These are phyloP conservation scores for Saccostrea glomerata DNA, from an alignment of 1,140 invertebrate genomes.

Conservation along the genomic window DNA sequence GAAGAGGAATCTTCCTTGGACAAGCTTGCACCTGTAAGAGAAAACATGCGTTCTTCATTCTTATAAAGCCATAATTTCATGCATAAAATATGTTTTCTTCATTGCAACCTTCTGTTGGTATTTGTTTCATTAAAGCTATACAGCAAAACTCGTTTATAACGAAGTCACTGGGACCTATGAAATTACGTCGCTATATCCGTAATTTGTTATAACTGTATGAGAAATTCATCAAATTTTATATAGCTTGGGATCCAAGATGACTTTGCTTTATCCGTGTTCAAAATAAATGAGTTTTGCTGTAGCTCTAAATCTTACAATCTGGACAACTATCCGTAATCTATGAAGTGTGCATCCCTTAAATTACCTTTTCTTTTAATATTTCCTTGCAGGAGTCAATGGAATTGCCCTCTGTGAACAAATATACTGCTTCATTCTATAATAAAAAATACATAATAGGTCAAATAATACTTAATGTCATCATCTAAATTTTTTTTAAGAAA, in stretches of 20 bases:
- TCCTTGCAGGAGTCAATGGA: constrained; percentile 74
- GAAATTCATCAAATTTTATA: too few species aligned
- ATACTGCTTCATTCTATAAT: constrained; percentile 77
- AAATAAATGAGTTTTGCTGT: too few species aligned
- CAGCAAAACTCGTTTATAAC: too few species aligned
- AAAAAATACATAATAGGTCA: neutral
- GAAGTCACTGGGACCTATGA: too few species aligned
- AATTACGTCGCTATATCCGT: too few species aligned
- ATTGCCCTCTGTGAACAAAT: constrained; percentile 77
- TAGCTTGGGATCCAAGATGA: too few species aligned
- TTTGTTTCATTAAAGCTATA: neutral
- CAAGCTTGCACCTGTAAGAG: constrained; percentile 58
- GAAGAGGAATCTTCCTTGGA: constrained; percentile 67
- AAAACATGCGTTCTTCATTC: neutral
- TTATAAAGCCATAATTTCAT: neutral
- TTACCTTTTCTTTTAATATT: constrained; percentile 76
- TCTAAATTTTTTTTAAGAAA: neutral
- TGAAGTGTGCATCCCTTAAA: neutral
- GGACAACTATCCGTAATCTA: too few species aligned
- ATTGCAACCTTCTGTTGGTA: neutral
- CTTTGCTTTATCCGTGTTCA: too few species aligned
- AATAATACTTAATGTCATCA: neutral
- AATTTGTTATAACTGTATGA: too few species aligned
- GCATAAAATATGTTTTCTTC: too few species aligned
- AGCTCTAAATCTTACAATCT: too few species aligned